These are phyloP conservation scores for Ramazzottius varieornatus DNA, from an alignment of 2,888 invertebrate species.

Conservation along the genomic window DNA sequence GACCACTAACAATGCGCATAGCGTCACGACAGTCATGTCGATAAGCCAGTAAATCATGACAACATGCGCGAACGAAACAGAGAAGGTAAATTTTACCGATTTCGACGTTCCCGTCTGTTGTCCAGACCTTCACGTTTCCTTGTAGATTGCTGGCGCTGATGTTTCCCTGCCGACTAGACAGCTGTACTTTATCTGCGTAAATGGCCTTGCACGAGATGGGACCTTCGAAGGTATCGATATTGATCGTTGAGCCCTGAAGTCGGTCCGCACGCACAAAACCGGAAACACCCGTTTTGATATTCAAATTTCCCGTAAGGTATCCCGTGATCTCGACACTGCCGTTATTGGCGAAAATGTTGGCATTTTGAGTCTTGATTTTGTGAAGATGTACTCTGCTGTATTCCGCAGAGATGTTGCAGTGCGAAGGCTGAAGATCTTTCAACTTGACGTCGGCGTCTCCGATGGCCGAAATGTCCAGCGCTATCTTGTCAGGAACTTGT, in stretches of 20 bases:
- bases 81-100: neutral
- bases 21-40: too few species aligned
- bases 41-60: too few species aligned
- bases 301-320: neutral
- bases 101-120: neutral
- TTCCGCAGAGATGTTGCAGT: neutral
- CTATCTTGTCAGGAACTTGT: neutral
- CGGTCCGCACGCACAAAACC: conserved; percentile 2
- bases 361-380: neutral
- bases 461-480: neutral
- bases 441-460: neutral
- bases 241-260: neutral
- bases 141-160: neutral
- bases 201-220: neutral
- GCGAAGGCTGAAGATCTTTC: neutral
- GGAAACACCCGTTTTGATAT: neutral
- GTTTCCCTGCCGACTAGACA: neutral
- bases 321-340: neutral
- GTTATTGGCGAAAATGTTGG: conserved; percentile 2
- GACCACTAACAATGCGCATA: too few species aligned
- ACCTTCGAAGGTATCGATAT: neutral
- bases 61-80: too few species aligned
- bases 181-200: neutral
- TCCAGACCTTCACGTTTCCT: conserved; percentile 1
- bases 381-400: neutral